Conservation (phyloP, 1,140 invertebrate species). For the Scaptomyza hsui region DNA sequence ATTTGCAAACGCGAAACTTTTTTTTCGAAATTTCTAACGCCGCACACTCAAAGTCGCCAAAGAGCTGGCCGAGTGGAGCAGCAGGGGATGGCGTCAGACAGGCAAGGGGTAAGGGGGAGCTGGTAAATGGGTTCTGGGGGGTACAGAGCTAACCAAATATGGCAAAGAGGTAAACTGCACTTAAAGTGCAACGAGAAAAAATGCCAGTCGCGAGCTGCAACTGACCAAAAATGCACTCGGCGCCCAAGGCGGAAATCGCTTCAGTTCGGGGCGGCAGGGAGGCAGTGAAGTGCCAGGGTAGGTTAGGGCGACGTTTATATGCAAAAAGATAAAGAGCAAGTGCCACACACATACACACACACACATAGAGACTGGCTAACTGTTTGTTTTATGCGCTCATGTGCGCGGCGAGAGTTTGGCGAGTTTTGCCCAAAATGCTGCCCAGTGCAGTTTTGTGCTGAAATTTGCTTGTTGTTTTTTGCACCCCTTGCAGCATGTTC, state of each 20-base stretch:
- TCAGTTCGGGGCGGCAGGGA: background rate
- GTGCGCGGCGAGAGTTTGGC: conserved; percentile 60
- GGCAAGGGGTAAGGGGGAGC: background rate
- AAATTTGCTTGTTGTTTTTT: conserved; percentile 55
- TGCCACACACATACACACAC: conserved; percentile 43
- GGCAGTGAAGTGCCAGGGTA: background rate
- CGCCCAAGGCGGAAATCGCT: conserved; percentile 53
- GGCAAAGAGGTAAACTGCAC: conserved; percentile 79
- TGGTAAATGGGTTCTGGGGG: no score
- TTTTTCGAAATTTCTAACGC: conserved; percentile 82
- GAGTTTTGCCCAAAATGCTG: conserved; percentile 75
- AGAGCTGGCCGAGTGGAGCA: conserved; percentile 20
- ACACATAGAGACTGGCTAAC: conserved; percentile 27
- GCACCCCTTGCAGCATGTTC: conserved; percentile 1
- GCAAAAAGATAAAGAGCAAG: conserved; percentile 82
- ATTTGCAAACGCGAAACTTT: conserved; percentile 77
- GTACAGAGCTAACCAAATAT: conserved; percentile 41
- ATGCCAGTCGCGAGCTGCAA: conserved; percentile 70
- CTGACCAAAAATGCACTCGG: conserved; percentile 79
- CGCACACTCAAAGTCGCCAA: conserved; percentile 75
- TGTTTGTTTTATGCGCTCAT: conserved; percentile 76
- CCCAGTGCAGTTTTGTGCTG: conserved; percentile 72
- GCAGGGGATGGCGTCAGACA: background rate
- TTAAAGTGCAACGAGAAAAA: conserved; percentile 81
- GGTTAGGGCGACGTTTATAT: conserved; percentile 67